Conservation (phyloP, 1,140 invertebrate species). For the Drosophila novamexicana region DNA sequence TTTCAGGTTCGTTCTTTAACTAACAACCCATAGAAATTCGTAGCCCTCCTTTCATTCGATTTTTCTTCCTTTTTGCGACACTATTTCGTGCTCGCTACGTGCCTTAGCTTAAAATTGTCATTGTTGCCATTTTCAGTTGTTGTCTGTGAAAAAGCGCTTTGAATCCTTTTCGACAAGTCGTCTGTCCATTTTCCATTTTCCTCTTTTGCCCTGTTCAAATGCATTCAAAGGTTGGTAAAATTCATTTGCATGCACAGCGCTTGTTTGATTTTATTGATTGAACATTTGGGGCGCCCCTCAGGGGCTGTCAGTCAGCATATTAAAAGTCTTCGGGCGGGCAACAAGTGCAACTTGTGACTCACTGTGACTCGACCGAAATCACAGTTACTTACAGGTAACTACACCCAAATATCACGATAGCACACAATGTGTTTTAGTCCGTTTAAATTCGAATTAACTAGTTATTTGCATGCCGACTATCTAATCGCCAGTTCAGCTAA, state of each 20-base stretch:
- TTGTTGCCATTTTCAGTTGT: conserved; percentile 7
- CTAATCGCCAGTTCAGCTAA: conserved; percentile 28
- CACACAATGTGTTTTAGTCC: not conserved
- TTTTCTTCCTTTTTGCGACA: not conserved
- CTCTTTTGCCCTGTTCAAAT: conserved; percentile 13
- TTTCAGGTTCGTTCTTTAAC: too few relatives aligned
- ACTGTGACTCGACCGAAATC: not conserved
- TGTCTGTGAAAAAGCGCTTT: not conserved
- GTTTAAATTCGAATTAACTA: conserved; percentile 20
- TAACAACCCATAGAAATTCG: too few relatives aligned
- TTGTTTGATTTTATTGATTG: conserved; percentile 56
- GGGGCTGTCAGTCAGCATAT: not conserved
- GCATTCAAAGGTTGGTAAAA: conserved; percentile 28
- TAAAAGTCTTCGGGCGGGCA: not conserved
- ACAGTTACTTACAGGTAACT: not conserved
- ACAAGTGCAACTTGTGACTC: conserved; percentile 8
- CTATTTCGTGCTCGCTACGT: conserved; percentile 14
- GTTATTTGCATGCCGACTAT: conserved; percentile 36
- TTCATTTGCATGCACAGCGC: conserved; percentile 50
- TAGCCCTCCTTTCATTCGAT: too few relatives aligned
- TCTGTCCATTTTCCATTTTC: not conserved
- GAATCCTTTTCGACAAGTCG: conserved; percentile 10
- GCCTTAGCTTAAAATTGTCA: conserved; percentile 22
- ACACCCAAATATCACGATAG: not conserved
- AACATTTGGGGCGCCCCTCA: conserved; percentile 13